These are phyloP conservation scores for Bubalus kerabau DNA, from an alignment of 2,113 vertebrate genomes.

Conservation along the genomic window DNA sequence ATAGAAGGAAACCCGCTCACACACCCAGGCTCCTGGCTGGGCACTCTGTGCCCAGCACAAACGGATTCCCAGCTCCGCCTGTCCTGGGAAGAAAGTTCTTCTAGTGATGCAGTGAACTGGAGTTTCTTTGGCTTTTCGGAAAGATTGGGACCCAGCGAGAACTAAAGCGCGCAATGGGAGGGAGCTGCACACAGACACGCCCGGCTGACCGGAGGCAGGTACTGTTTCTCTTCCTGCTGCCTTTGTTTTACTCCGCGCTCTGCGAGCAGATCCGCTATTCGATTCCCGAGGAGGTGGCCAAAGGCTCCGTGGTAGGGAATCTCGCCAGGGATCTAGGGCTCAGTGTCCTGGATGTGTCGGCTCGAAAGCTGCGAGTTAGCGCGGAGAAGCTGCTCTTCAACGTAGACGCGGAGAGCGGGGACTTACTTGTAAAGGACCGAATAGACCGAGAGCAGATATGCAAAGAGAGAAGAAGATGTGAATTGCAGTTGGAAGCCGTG, in stretches of 20 bases:
- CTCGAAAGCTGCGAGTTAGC: constrained; percentile 79
- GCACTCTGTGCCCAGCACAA: not conserved
- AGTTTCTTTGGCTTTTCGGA: not conserved
- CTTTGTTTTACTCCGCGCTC: constrained; percentile 51
- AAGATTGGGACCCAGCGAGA: not conserved
- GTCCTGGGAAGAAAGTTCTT: not conserved
- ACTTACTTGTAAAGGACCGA: constrained; percentile 65
- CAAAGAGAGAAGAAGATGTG: constrained; percentile 44
- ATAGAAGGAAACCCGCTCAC: not conserved
- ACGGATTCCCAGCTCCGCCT: not conserved
- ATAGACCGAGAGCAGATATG: constrained; percentile 75
- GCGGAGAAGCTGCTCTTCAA: constrained; percentile 71
- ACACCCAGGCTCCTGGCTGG: not conserved
- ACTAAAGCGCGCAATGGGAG: constrained; percentile 29
- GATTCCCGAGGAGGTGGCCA: constrained; percentile 81
- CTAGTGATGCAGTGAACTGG: not conserved
- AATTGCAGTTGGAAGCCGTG: constrained; percentile 69
- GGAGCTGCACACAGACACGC: constrained; percentile 17
- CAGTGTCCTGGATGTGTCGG: constrained; percentile 72
- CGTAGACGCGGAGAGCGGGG: constrained; percentile 58
- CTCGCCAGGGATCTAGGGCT: constrained; percentile 83
- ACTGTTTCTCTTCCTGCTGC: constrained; percentile 61
- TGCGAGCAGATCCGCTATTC: constrained; percentile 81
- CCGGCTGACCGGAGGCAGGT: constrained; percentile 56
- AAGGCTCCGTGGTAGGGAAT: constrained; percentile 80